Evolutionary conservation across 2,113 vertebrate genomes (phyloP), one percentile per base, ranked within the genome.

Genomic region (Furnarius figulus): DNA sequence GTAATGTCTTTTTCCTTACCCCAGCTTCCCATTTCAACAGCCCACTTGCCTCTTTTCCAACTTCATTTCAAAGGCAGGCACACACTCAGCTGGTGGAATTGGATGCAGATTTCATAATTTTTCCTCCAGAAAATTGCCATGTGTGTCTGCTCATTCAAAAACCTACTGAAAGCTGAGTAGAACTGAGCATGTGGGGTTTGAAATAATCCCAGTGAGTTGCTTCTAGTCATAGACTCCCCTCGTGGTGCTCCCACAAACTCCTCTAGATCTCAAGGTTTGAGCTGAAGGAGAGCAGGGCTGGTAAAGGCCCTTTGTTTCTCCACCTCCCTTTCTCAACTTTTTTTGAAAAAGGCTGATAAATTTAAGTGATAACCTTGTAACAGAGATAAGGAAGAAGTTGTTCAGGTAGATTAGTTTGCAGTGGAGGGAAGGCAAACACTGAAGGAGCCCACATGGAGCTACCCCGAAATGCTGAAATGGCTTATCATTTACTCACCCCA

Each of bases 311-410:
- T 95, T 74, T 42, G 59, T 93, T 89, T 91, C 62, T 58, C 27
- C n/a, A 30, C 37, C 53, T 87, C 33, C n/a, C 5, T 44, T 23
- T 85, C 58, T 82, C 53, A 72, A 50, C 49, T 18, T 89, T 73
- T 73, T 77, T 66, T 80, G 42, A 93, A 74, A 78, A 95, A 73
- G 55, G 58, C 40, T 79, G 91, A 93, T 96, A 88, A 92, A 93
- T 62, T 40, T 49, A 79, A 58, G 35, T 23, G 75, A 89, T 90
- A 82, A 71, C 50, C 70, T 94, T 90, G 62, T 86, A 92, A 71
- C 37, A 75, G 76, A 93, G 95, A 93, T 90, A 90, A 91, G 12
- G 50, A 87, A 91, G 77, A 83, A 65, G 78, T 72, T 66, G 59
- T 82, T 39, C 2, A 12, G 44, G 35, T 49, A 37, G 62, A 66